Base-by-base conservation (phyloP, 2,113 vertebrate species). In the Laterallus jamaicensis region DNA sequence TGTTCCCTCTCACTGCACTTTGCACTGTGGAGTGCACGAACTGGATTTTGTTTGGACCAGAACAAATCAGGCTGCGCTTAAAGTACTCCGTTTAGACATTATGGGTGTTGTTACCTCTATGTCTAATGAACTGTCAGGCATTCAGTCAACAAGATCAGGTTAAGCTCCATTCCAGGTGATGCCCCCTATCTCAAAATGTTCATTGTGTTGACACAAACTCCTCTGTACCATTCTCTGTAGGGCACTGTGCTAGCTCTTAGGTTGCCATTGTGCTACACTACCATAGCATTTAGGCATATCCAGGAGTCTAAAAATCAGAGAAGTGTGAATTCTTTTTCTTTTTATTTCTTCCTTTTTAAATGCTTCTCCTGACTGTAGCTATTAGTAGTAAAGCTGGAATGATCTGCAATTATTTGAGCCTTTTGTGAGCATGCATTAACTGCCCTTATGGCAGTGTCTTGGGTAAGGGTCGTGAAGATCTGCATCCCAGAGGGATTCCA, bases 11-110 rank as follows among this genome's bases (percentile, higher is more conserved):
- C 6, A 7, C 12, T 42, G 12, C 25, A 5, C 2, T 82, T 81
- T n/a, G 4, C 9, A 25, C 7, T 0, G 0, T 7, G 14, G 42
- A 56, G 25, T 56, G 16, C 10, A 29, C 22, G 54, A 32, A 37
- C 3, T 28, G 24, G 15, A 14, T 47, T 59, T 62, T 44, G 37
- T 50, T 52, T 67, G 39, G 40, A 60, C 12, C 12, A n/a, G 13
- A 85, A 58, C 47, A 67, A 55, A 58, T 17, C 13, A 12, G 15
- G 16, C 3, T 1, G 1, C 26, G 32, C 19, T 17, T 63, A 15
- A 11, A 11, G 15, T 69, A 15, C 44, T 55, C 15, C 8, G 11
- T 26, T 18, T n/a, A 42, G 14, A 20, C 32, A 52, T 32, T 4
- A 7, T 26, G 35, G 35, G 1, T 24, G 25, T 52, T 13, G 24